Percentiles rank a stretch among this genome's conserved stretches.
Evolutionary conservation across 2,888 invertebrate genomes (phyloP).

Genomic region (Fragum fragum): DNA sequence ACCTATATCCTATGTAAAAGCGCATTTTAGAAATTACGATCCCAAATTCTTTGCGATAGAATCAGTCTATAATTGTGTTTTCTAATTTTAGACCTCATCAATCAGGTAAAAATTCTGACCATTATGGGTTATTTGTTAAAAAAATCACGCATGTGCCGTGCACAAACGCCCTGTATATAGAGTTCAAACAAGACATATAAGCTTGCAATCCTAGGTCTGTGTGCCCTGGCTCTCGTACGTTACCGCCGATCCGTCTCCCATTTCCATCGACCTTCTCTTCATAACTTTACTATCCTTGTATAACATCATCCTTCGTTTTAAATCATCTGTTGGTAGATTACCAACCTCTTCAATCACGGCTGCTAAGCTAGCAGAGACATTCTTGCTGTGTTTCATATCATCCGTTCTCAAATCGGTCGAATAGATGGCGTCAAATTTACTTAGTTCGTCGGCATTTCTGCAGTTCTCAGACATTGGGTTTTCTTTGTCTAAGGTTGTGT

Average conservation of each 20-base stretch:
- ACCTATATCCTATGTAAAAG: too few relatives aligned
- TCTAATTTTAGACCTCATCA: too few relatives aligned
- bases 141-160: too few relatives aligned
- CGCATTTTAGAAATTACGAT: too few relatives aligned
- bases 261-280: slow-evolving; percentile 13
- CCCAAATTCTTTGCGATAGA: too few relatives aligned
- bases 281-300: slow-evolving; percentile 50
- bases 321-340: slow-evolving; percentile 19
- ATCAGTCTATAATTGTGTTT: too few relatives aligned
- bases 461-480: not conserved
- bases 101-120: too few relatives aligned
- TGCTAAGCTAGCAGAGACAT: not conserved
- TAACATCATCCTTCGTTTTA: slow-evolving; percentile 40
- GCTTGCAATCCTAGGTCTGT: too few relatives aligned
- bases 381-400: slow-evolving; percentile 10
- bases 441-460: not conserved
- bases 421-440: slow-evolving; percentile 1
- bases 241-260: slow-evolving; percentile 9
- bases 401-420: slow-evolving; percentile 19
- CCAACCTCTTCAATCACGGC: not conserved
- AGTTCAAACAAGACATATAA: too few relatives aligned
- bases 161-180: too few relatives aligned
- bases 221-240: not conserved
- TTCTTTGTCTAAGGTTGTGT: not conserved
- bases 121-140: too few relatives aligned